These are phyloP conservation scores for Conus ventricosus DNA, from an alignment of 1,140 invertebrate genomes.

Conservation along the genomic window DNA sequence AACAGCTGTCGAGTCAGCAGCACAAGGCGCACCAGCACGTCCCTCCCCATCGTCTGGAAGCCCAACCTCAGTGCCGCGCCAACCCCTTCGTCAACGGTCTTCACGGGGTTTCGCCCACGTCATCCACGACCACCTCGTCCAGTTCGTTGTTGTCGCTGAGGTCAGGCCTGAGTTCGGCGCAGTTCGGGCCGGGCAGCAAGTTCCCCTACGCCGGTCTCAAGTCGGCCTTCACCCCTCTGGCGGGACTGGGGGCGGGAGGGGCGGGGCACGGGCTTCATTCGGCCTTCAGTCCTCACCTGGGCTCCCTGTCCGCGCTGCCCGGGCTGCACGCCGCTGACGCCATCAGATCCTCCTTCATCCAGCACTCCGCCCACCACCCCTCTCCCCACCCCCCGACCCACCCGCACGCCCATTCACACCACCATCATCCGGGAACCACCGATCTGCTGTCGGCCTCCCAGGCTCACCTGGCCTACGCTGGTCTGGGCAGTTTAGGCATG, in stretches of 20 bases:
- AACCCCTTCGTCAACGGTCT: conserved; percentile 46
- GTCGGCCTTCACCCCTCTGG: conserved; percentile 72
- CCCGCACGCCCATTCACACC: conserved; percentile 16
- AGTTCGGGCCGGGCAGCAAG: conserved; percentile 35
- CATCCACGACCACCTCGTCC: not conserved
- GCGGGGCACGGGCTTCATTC: conserved; percentile 63
- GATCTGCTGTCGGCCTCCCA: conserved; percentile 34
- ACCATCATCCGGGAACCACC: conserved; percentile 1
- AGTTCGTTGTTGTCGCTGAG: not conserved
- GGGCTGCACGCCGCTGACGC: conserved; percentile 47
- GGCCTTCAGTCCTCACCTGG: conserved; percentile 65
- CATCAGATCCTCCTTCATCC: conserved; percentile 54
- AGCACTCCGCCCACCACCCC: conserved; percentile 27
- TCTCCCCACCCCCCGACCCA: not conserved
- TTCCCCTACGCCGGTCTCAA: conserved; percentile 58
- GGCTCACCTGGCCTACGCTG: conserved; percentile 51
- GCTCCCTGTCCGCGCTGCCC: conserved; percentile 49
- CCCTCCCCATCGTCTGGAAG: not conserved
- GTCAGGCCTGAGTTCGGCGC: conserved; percentile 4
- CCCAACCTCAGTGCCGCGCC: conserved; percentile 5
- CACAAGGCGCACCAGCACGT: conserved; percentile 15
- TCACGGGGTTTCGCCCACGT: conserved; percentile 15
- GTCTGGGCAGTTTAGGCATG: conserved; percentile 47
- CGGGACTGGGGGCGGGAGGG: conserved; percentile 46
- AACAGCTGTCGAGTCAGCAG: conserved; percentile 18